A percentile compares a stretch with the other conserved stretches of the same genome.
These are phyloP conservation scores for Greenwoodochromis staneri DNA, from an alignment of 2,113 vertebrate genomes.

Conservation along the genomic window DNA sequence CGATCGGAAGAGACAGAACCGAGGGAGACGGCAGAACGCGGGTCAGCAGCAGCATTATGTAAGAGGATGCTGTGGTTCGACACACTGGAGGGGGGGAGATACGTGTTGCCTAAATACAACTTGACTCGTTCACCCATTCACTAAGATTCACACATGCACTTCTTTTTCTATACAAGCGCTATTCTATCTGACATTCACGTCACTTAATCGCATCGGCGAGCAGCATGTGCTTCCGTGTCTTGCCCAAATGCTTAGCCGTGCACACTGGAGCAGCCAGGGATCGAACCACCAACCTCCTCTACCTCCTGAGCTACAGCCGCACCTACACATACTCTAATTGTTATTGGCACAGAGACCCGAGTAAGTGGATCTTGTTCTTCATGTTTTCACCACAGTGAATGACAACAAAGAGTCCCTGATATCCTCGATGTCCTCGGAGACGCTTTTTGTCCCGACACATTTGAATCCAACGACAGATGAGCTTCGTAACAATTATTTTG, in stretches of 20 bases:
- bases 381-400: background rate
- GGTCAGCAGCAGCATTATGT: background rate
- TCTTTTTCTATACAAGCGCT: background rate
- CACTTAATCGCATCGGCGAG: background rate
- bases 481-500: background rate
- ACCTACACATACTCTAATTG: background rate
- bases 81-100: background rate
- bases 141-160: background rate
- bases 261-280: background rate
- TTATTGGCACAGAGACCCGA: background rate
- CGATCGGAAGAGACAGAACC: background rate
- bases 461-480: background rate
- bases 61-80: background rate
- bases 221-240: background rate
- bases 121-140: background rate
- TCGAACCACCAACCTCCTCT: background rate
- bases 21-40: background rate
- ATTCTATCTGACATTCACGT: background rate
- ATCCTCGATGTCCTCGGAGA: background rate
- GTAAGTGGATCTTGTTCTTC: background rate
- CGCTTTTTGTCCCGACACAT: background rate
- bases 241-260: fast-evolving
- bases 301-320: background rate
- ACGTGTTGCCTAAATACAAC: background rate
- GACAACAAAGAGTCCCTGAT: background rate